These are phyloP conservation scores for Anhinga rufa DNA, from an alignment of 2,113 vertebrate species.

Conservation along the genomic window DNA sequence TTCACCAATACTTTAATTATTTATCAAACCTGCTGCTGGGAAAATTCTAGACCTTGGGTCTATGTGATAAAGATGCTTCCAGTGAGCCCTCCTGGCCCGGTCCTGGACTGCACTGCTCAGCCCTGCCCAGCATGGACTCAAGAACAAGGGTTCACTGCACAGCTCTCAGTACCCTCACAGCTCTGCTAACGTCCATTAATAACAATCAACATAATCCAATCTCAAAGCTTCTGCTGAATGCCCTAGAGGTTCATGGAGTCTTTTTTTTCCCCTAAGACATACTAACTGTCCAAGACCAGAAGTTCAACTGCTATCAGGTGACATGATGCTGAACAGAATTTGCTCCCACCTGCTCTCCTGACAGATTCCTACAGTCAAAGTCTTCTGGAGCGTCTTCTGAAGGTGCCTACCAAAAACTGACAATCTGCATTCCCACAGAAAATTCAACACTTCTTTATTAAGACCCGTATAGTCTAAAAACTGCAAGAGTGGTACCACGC, in stretches of 20 bases:
- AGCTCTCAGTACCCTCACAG: background rate
- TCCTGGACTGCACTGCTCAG: background rate
- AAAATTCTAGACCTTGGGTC: slow-evolving; percentile 22
- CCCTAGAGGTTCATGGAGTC: background rate
- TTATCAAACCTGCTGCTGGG: background rate
- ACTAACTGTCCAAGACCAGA: background rate
- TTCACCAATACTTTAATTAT: slow-evolving; percentile 32
- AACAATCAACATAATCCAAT: background rate
- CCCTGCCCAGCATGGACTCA: background rate
- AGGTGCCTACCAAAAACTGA: background rate
- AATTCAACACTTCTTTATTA: background rate
- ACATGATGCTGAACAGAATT: background rate
- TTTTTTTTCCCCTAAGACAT: background rate
- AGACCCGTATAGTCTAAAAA: background rate
- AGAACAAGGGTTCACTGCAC: background rate
- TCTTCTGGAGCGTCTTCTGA: background rate
- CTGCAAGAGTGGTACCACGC: background rate
- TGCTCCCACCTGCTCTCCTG: background rate
- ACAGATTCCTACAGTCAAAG: background rate
- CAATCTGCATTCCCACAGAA: background rate
- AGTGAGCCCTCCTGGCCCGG: background rate
- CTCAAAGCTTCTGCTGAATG: background rate
- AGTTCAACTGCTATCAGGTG: background rate
- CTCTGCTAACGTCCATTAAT: background rate
- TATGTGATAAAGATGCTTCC: background rate